phyloP scores from a whole-genome alignment of 2,113 vertebrate genomes.

The Pseudorhombus dupliciocellatus region DNA sequence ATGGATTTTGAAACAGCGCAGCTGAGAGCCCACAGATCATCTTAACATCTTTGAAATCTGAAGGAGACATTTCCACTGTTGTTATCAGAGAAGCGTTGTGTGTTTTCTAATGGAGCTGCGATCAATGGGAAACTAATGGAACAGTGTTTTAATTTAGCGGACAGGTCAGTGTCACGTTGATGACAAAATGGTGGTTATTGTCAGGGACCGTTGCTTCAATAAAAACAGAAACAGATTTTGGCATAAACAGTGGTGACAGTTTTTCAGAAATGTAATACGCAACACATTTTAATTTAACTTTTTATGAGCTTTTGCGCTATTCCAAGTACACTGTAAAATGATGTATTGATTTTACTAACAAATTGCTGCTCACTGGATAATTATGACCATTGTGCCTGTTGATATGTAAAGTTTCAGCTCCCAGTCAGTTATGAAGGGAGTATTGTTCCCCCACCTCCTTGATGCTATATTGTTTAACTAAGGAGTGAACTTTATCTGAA shows the following conservation, averaged over 20 bases:
- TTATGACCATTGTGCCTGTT: neutral
- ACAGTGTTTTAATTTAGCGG: neutral
- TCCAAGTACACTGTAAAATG: too few relatives aligned
- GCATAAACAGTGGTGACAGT: neutral
- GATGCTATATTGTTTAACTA: constrained; percentile 13
- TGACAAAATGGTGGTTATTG: neutral
- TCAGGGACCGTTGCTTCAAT: neutral
- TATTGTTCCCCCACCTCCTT: neutral
- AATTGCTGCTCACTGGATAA: too few relatives aligned
- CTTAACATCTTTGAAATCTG: neutral
- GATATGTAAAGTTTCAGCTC: neutral
- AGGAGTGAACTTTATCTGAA: neutral
- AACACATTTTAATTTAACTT: too few relatives aligned
- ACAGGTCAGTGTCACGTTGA: neutral
- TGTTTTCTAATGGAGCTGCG: neutral
- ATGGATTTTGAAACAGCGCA: neutral
- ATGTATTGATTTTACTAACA: too few relatives aligned
- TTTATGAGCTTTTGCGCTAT: too few relatives aligned
- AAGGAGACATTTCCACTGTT: neutral
- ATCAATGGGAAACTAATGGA: neutral
- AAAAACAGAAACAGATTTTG: too few relatives aligned
- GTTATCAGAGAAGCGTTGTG: neutral
- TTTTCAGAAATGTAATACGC: neutral
- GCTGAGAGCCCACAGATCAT: too few relatives aligned
- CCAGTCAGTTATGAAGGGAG: neutral